A percentile compares a stretch with the other conserved stretches of the same genome.
phyloP scores from a whole-genome alignment of 2,797 vertebrate genomes.

The Rhynchotus rufescens region DNA sequence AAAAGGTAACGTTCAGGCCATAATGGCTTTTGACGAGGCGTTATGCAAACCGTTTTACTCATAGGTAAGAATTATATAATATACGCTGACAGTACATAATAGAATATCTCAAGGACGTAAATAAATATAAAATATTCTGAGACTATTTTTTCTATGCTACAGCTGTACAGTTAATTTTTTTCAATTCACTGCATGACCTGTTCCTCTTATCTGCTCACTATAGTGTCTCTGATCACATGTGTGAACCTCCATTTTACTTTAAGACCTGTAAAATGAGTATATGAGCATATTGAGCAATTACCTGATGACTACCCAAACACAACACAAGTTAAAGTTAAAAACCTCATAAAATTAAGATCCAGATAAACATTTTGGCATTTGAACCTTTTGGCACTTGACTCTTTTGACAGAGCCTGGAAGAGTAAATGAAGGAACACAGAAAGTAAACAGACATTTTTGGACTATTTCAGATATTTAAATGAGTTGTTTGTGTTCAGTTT shows the following conservation, averaged over 20 bases:
- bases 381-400: not conserved
- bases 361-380: not conserved
- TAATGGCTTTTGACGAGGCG: not conserved
- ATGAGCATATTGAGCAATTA: not conserved
- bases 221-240: not conserved
- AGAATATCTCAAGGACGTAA: not conserved
- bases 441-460: not conserved
- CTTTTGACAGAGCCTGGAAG: not conserved
- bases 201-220: not conserved
- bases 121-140: not conserved
- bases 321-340: not conserved
- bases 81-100: not conserved
- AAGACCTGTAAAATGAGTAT: not conserved
- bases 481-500: not conserved
- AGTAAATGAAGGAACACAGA: not conserved
- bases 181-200: not conserved
- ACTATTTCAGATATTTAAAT: not conserved
- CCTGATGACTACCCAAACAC: not conserved
- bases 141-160: not conserved
- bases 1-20: not conserved
- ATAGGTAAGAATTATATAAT: not conserved
- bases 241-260: not conserved
- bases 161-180: not conserved
- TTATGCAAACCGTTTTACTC: not conserved
- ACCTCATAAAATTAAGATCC: not conserved